Evolutionary conservation across 2,797 vertebrate species (phyloP).

Genomic region (Sebastolobus alascanus): DNA sequence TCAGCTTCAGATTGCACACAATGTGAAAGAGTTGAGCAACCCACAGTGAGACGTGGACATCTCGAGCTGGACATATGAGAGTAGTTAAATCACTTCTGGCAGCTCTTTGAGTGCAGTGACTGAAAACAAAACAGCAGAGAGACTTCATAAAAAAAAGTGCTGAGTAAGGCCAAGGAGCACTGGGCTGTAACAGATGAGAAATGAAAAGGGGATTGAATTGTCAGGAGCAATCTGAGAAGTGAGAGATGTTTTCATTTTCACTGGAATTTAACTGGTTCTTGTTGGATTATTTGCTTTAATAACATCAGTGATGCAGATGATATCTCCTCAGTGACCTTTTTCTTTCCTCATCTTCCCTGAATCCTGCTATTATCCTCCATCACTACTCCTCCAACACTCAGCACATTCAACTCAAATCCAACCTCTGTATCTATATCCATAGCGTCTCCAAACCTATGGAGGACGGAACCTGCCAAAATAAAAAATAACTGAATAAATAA

Average conservation of each 20-base stretch:
- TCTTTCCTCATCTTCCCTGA: neutral
- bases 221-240: constrained; percentile 13
- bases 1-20: constrained; percentile 4
- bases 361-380: neutral
- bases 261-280: constrained; percentile 15
- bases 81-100: constrained; percentile 63
- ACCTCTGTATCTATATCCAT: neutral
- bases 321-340: neutral
- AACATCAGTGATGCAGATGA: constrained; percentile 15
- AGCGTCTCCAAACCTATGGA: neutral
- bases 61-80: constrained; percentile 50
- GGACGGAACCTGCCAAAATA: no score
- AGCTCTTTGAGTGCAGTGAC: constrained; percentile 44
- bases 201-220: constrained; percentile 26
- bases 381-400: neutral
- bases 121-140: constrained; percentile 57
- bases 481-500: no score
- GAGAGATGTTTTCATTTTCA: constrained; percentile 13
- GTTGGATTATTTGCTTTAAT: constrained; percentile 25
- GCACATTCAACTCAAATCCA: neutral
- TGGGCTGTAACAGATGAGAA: constrained; percentile 47
- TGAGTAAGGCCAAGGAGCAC: constrained; percentile 41
- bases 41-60: constrained; percentile 33
- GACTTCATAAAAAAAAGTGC: constrained; percentile 42
- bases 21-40: constrained; percentile 35